A percentile compares a stretch with the other conserved stretches of the same genome.
Conservation (phyloP, 2,888 invertebrate species). For the Salticus scenicus region DNA sequence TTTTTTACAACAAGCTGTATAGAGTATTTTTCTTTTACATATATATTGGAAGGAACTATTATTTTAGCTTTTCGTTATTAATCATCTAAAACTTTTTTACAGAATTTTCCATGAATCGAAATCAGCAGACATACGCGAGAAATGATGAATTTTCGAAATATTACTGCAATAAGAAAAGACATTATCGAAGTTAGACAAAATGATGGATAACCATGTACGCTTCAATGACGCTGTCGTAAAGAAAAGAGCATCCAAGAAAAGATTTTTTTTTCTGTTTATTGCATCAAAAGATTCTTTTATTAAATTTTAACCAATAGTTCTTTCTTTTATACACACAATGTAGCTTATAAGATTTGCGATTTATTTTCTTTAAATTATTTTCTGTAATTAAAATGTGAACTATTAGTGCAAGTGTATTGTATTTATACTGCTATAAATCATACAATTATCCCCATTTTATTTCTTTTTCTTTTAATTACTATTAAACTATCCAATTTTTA, state of each 20-base stretch:
- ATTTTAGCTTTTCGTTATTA: slow-evolving; percentile 57
- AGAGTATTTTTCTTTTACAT: slow-evolving; percentile 27
- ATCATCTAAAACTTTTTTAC: slow-evolving; percentile 50
- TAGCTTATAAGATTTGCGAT: too few species aligned
- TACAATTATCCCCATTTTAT: too few species aligned
- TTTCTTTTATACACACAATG: too few species aligned
- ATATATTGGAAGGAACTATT: slow-evolving; percentile 59
- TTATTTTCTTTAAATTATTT: too few species aligned
- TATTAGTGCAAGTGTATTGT: too few species aligned
- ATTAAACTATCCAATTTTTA: too few species aligned
- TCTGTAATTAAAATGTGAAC: too few species aligned
- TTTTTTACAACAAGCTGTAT: slow-evolving; percentile 24
- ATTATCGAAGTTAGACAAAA: slow-evolving; percentile 49
- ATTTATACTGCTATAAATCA: too few species aligned
- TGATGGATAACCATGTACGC: slow-evolving; percentile 44
- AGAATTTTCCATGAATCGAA: slow-evolving; percentile 8
- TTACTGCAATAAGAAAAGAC: slow-evolving; percentile 62
- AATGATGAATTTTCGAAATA: slow-evolving; percentile 65
- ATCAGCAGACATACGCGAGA: slow-evolving; percentile 41
- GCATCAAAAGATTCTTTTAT: neutral
- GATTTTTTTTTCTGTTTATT: neutral
- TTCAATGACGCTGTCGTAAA: slow-evolving; percentile 21
- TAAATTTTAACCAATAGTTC: neutral
- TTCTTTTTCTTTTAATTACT: too few species aligned
- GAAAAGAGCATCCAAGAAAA: slow-evolving; percentile 9